phyloP scores from a whole-genome alignment of 2,797 vertebrate genomes.

The Oophaga sylvatica region DNA sequence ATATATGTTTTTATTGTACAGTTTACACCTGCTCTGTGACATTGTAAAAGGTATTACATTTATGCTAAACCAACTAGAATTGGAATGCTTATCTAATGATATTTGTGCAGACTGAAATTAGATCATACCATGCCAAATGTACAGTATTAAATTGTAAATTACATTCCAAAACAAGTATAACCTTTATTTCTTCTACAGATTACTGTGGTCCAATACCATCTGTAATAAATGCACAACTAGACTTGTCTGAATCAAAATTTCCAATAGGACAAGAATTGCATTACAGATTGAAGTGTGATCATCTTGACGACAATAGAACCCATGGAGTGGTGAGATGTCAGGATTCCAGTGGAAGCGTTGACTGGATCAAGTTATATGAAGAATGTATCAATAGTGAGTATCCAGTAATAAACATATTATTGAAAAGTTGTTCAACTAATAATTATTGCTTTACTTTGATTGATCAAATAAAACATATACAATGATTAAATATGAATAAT shows the following conservation, averaged over 20 bases:
- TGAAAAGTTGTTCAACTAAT: neutral
- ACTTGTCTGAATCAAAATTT: neutral
- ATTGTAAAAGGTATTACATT: no score
- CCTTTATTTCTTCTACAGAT: constrained; percentile 19
- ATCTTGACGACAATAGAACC: neutral
- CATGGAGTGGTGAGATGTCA: constrained; percentile 12
- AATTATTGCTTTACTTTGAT: neutral
- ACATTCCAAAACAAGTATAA: no score
- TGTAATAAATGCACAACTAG: constrained; percentile 8
- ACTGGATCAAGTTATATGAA: constrained; percentile 13
- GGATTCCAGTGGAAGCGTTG: neutral
- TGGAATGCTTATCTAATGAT: no score
- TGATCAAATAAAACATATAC: neutral
- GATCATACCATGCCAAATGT: neutral
- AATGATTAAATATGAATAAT: neutral
- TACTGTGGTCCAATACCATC: constrained; percentile 9
- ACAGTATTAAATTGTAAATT: no score
- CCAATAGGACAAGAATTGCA: constrained; percentile 16
- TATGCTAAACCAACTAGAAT: no score
- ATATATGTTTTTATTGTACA: no score
- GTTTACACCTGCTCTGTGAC: no score
- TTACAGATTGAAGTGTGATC: neutral
- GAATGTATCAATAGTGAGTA: constrained; percentile 38
- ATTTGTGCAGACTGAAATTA: neutral
- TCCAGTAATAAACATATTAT: neutral